phyloP scores from a whole-genome alignment of 2,888 invertebrate genomes.

The Xylota sylvarum region DNA sequence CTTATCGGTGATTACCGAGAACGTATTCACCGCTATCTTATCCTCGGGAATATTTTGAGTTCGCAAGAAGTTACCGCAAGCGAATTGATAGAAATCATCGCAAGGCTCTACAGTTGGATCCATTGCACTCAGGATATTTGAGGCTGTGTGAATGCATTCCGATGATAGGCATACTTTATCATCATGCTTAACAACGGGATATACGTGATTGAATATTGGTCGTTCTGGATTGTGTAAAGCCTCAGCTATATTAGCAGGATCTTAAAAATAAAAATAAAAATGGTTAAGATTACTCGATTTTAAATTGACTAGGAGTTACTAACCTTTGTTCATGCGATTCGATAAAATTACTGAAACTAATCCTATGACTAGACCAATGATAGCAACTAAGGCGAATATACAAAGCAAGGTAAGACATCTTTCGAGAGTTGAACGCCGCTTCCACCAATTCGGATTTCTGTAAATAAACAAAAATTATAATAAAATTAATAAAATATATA shows the following conservation, averaged over 20 bases:
- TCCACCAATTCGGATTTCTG: conserved; percentile 94
- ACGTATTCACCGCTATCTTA: conserved; percentile 84
- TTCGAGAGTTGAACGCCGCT: conserved; percentile 90
- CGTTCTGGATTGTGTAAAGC: conserved; percentile 81
- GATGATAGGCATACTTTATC: conserved; percentile 88
- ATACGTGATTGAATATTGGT: conserved; percentile 79
- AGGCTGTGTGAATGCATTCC: conserved; percentile 92
- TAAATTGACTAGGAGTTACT: conserved; percentile 15
- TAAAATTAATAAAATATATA: neutral
- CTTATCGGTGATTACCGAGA: conserved; percentile 85
- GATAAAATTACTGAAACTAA: conserved; percentile 86
- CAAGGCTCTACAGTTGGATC: conserved; percentile 89
- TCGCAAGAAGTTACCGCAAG: conserved; percentile 90
- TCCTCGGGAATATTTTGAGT: conserved; percentile 91
- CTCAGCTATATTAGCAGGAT: conserved; percentile 78
- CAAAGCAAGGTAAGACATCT: conserved; percentile 88
- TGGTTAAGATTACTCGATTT: neutral
- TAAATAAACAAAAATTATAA: conserved; percentile 79
- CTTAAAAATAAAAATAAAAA: neutral
- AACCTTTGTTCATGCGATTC: conserved; percentile 81
- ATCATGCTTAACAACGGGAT: conserved; percentile 67
- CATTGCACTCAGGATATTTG: conserved; percentile 89
- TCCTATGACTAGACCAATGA: conserved; percentile 87
- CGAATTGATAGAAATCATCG: conserved; percentile 91
- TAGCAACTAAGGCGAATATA: conserved; percentile 87